Conservation (phyloP, 2,888 invertebrate genomes). For the Acrobasis repandana region DNA sequence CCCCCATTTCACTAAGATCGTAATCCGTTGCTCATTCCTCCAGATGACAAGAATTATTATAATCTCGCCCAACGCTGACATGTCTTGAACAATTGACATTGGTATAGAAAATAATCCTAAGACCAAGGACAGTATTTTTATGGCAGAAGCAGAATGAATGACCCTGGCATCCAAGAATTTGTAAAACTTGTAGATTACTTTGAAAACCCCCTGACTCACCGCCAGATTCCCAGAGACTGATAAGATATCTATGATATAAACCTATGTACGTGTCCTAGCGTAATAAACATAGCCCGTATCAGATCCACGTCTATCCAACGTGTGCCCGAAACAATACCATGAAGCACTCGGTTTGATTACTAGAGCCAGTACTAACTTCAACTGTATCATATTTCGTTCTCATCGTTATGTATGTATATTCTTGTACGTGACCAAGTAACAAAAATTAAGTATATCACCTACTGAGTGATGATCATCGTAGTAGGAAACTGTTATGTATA, state of each 20-base stretch:
- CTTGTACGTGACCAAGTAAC: not conserved
- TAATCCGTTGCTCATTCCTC: too few species aligned
- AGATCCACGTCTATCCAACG: slow-evolving; percentile 10
- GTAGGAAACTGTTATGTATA: not conserved
- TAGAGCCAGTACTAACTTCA: not conserved
- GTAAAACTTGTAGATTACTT: not conserved
- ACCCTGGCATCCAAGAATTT: not conserved
- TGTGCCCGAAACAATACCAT: slow-evolving; percentile 17
- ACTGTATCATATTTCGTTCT: slow-evolving; percentile 7
- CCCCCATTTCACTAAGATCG: too few species aligned
- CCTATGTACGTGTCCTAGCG: slow-evolving; percentile 9
- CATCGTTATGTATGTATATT: not conserved
- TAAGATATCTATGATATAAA: slow-evolving; percentile 8
- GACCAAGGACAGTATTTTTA: too few species aligned
- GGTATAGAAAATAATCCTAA: too few species aligned
- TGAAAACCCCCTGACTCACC: slow-evolving; percentile 3
- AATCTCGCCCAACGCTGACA: too few species aligned
- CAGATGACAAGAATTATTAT: too few species aligned
- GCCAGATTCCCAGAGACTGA: slow-evolving; percentile 14
- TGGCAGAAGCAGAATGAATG: too few species aligned
- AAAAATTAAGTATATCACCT: not conserved
- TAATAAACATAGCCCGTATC: slow-evolving; percentile 9
- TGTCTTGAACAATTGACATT: too few species aligned
- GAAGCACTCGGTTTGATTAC: not conserved
- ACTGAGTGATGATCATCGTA: not conserved